Evolutionary conservation across 2,113 vertebrate genomes (phyloP).

Genomic region (Corythoichthys intestinalis): DNA sequence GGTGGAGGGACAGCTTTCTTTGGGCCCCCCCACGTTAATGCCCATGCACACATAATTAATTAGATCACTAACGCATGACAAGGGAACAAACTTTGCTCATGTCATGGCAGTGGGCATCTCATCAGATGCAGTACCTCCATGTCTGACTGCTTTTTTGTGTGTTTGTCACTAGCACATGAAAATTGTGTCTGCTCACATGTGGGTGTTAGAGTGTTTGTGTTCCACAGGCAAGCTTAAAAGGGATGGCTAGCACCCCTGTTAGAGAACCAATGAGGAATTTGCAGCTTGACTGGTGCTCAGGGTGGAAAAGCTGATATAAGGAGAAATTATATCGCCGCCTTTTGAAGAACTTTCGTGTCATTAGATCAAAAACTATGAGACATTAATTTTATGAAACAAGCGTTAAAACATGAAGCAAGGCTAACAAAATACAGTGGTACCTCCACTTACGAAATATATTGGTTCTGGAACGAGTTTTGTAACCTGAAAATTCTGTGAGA

Average conservation of each 20-base stretch:
- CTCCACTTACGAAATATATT: too few relatives aligned
- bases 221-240: slow-evolving; percentile 36
- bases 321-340: slow-evolving; percentile 31
- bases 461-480: too few relatives aligned
- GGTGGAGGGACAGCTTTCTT: not conserved
- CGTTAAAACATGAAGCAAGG: not conserved
- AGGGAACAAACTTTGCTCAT: slow-evolving; percentile 10
- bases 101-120: slow-evolving; percentile 16
- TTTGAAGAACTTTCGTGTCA: slow-evolving; percentile 19
- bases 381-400: slow-evolving; percentile 5
- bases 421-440: not conserved
- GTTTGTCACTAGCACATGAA: slow-evolving; percentile 55
- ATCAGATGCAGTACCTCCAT: slow-evolving; percentile 23
- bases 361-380: slow-evolving; percentile 35
- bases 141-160: slow-evolving; percentile 29
- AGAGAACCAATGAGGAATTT: slow-evolving; percentile 65
- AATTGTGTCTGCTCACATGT: slow-evolving; percentile 55
- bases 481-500: too few relatives aligned
- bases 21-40: not conserved
- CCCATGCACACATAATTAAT: not conserved
- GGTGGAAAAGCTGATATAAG: slow-evolving; percentile 36
- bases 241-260: slow-evolving; percentile 46
- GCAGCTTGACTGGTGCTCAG: slow-evolving; percentile 49
- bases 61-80: slow-evolving; percentile 17
- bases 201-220: slow-evolving; percentile 42